Base-by-base conservation (phyloP, 2,888 invertebrate species). In the Iphiclides podalirius region DNA sequence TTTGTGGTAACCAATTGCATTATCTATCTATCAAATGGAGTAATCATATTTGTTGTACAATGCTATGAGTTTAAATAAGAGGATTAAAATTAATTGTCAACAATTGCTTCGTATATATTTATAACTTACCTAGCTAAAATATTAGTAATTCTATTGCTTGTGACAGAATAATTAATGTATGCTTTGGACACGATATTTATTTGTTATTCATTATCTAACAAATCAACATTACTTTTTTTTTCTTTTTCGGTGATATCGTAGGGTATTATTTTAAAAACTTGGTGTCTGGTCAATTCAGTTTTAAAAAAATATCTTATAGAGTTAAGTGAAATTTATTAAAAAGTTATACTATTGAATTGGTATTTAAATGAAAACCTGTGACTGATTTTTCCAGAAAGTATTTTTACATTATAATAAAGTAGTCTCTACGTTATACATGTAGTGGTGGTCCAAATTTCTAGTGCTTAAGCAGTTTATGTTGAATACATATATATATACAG, bases 301-400 rank as follows among this genome's bases (percentile, higher is more conserved):
- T 12, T 23, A 38, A 40, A 15, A 23, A 28, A 15, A 12, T 40
- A 3, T n/a, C 4, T 13, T 12, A 23, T 26, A 37, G 15, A 28
- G 36, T 16, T 16, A 37, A 13, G 23, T 23, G 11, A 20, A 38
- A n/a, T 16, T 16, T 16, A 37, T 12, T n/a, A n/a, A n/a, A 31
- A 31, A 31, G n/a, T 31, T n/a, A 31, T 43, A 35, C 20, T 17
- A 9, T 23, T 13, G 2, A 34, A 20, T 45, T 45, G 37, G 13
- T 33, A 45, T 12, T 14, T 33, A 35, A 13, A 23, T 20, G 12
- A 34, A 42, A 34, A 9, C 13, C n/a, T 20, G 11, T 37, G 47
- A 48, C 47, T 48, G 47, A 48, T 48, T 36, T 47, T 45, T 33
- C 37, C 23, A 37, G n/a, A 37, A 41, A 36, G 28, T 37, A 42